A percentile compares a stretch with the other conserved stretches of the same genome.
phyloP scores from a whole-genome alignment of 2,888 invertebrate genomes.

The Nomada lathburiana region DNA sequence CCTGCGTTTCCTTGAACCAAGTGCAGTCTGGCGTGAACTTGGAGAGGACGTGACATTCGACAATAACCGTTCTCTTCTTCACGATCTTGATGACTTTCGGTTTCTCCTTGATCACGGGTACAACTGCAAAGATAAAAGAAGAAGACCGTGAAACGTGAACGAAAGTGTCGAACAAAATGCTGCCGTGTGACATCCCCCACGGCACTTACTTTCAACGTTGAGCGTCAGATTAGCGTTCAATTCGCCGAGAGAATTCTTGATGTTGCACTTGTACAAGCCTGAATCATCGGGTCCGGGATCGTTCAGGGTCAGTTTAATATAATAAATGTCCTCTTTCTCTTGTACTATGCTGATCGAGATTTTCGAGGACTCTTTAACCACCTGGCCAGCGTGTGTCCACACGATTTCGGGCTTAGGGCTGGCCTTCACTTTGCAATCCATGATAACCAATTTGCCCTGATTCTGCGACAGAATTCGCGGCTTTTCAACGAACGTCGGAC shows the following conservation, averaged over 20 bases:
- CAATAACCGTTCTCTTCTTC: conserved; percentile 96
- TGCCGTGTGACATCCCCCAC: not conserved
- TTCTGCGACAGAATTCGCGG: conserved; percentile 94
- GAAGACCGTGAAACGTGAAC: not conserved
- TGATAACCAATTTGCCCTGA: conserved; percentile 93
- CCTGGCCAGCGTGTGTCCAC: conserved; percentile 93
- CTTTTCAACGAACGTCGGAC: conserved; percentile 97
- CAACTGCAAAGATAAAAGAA: conserved; percentile 87
- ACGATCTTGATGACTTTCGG: conserved; percentile 96
- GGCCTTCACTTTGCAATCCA: conserved; percentile 95
- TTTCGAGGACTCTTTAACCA: conserved; percentile 92
- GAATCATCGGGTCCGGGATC: conserved; percentile 98
- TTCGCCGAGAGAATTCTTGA: conserved; percentile 98
- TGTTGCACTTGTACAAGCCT: conserved; percentile 98
- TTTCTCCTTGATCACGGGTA: conserved; percentile 96
- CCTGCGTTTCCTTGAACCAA: conserved; percentile 95
- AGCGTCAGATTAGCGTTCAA: conserved; percentile 98
- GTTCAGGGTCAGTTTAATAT: conserved; percentile 93
- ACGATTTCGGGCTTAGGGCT: conserved; percentile 92
- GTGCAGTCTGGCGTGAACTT: conserved; percentile 96
- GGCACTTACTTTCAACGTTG: conserved; percentile 96
- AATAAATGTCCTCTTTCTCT: conserved; percentile 92
- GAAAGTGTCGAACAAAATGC: not conserved
- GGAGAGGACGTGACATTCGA: conserved; percentile 97
- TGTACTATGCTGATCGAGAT: conserved; percentile 90